Base-by-base conservation (phyloP, 2,113 vertebrate genomes). In the Osmerus mordax region DNA sequence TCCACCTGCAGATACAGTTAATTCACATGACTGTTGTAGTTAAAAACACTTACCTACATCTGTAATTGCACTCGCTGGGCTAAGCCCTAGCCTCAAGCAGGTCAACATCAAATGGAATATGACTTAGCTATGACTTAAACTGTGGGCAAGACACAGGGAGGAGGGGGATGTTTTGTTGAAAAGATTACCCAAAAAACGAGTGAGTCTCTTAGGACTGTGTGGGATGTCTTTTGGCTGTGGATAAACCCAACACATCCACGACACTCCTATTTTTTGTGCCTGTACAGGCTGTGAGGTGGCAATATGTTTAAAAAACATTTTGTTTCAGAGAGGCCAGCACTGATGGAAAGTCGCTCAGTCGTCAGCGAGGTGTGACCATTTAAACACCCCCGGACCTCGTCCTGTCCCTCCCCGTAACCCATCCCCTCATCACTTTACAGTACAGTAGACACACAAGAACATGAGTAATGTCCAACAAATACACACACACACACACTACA, bases 171-270 rank as follows among this genome's bases (percentile, higher is more conserved):
- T 79, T 88, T 89, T 83, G 89, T 87, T 86, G 77, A 73, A 81
- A 78, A 71, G 68, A 68, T 68, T 41, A 78, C 83, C 79, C 82
- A 81, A 76, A 78, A 75, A 83, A 74, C 69, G 73, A 84, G 81
- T 78, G 82, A 86, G 83, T 85, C 75, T 79, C 81, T 77, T 72
- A 85, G 80, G 76, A 76, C 70, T 87, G 83, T 87, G 89, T 91
- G 87, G 89, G 88, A 85, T 86, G 78, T 70, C 79, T 78, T 83
- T 88, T 84, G 86, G 84, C 86, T 81, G 75, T 72, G 80, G 74
- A 69, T 67, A 74, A 68, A 84, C 74, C 18, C 71, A 67, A 32
- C 70, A 80, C 74, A 83, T 80, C 85, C 83, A 88, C 85, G 81
- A 85, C 72, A 85, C 86, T 79, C 77, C 75, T 85, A 83, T 88